Conservation (phyloP, 2,888 invertebrate species). For the Drosophila leonis region DNA sequence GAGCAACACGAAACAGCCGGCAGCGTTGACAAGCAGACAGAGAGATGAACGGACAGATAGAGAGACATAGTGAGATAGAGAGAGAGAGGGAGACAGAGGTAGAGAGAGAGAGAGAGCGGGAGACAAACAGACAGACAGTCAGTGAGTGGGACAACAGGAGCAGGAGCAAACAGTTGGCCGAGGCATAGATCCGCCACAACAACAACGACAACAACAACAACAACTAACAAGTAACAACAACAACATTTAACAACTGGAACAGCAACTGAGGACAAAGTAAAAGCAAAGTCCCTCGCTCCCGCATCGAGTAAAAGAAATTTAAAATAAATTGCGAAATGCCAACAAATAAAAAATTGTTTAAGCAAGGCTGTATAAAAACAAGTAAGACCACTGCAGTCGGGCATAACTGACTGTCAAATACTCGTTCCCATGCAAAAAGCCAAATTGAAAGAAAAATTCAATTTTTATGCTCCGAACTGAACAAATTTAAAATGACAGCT, state of each 20-base stretch:
- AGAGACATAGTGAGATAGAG: too few relatives aligned
- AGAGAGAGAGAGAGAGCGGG: slow-evolving; percentile 27
- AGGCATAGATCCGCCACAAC: slow-evolving; percentile 27
- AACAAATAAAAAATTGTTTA: slow-evolving; percentile 67
- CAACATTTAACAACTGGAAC: slow-evolving; percentile 9
- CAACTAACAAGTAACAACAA: slow-evolving; percentile 1
- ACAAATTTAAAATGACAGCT: too few relatives aligned
- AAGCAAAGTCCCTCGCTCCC: slow-evolving; percentile 26
- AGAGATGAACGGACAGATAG: slow-evolving; percentile 27
- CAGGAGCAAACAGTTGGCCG: slow-evolving; percentile 36
- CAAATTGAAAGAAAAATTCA: too few relatives aligned
- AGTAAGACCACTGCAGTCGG: not conserved
- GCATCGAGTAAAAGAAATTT: slow-evolving; percentile 61
- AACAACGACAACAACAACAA: slow-evolving; percentile 22
- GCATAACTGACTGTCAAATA: not conserved
- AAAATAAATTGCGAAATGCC: slow-evolving; percentile 76
- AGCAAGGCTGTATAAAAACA: slow-evolving; percentile 51
- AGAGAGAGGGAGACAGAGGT: slow-evolving; percentile 28
- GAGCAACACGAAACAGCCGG: slow-evolving; percentile 59
- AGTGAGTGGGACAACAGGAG: slow-evolving; percentile 7
- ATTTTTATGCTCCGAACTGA: too few relatives aligned
- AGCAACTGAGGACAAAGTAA: slow-evolving; percentile 26
- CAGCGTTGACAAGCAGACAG: slow-evolving; percentile 52
- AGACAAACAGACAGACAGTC: slow-evolving; percentile 28
- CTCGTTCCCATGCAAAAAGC: not conserved